A percentile compares a stretch with the other conserved stretches of the same genome.
phyloP scores from a whole-genome alignment of 37 sponge, comb jelly and placozoan genomes.

The Oopsacas minuta region DNA sequence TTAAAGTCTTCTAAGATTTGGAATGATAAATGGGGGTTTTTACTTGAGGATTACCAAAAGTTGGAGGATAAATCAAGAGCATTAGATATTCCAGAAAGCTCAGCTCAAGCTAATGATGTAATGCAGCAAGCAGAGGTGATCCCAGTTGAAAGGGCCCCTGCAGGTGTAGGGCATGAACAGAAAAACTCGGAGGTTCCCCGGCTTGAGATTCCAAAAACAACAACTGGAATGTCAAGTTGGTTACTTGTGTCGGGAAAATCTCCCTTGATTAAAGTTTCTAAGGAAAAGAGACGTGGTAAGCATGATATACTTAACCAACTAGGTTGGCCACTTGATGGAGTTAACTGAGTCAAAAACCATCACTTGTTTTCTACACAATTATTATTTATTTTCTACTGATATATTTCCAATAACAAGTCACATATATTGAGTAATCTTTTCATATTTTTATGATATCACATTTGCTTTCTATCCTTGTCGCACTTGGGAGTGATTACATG shows the following conservation, averaged over 20 bases:
- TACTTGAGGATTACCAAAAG: neutral
- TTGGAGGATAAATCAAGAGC: neutral
- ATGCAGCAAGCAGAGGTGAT: neutral
- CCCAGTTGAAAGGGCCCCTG: neutral
- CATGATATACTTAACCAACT: slow-evolving; percentile 11
- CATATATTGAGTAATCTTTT: neutral
- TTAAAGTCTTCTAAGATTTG: neutral
- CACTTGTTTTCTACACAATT: neutral
- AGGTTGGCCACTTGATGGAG: slow-evolving; percentile 11
- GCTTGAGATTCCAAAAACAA: neutral
- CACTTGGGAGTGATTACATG: no score
- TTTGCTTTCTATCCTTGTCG: neutral
- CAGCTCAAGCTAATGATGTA: neutral
- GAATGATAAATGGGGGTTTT: slow-evolving; percentile 9
- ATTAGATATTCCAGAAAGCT: neutral
- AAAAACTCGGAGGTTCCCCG: neutral
- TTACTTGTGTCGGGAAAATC: neutral
- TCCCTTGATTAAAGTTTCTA: neutral
- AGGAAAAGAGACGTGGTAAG: neutral
- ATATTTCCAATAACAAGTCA: neutral
- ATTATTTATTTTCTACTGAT: neutral
- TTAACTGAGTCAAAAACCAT: neutral
- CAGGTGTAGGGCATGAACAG: neutral
- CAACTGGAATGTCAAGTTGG: neutral
- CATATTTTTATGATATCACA: neutral